These are phyloP conservation scores for Mactra quadrangularis DNA, from an alignment of 1,140 invertebrate species.

Conservation along the genomic window DNA sequence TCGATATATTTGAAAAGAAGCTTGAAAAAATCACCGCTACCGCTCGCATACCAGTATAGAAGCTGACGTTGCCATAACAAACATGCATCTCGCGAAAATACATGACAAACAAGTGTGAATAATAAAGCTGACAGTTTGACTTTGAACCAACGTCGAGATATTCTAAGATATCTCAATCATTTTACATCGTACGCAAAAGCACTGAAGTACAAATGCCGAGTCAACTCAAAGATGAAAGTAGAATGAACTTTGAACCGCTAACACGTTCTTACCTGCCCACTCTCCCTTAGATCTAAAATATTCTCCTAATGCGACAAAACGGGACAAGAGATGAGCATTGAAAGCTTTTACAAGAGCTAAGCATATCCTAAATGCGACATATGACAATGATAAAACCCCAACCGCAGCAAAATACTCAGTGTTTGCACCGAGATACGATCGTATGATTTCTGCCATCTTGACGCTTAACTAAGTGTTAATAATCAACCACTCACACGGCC, in stretches of 20 bases:
- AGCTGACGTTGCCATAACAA: no score
- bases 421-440: neutral
- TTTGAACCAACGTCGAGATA: neutral
- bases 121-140: neutral
- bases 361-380: constrained; percentile 59
- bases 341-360: constrained; percentile 56
- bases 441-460: constrained; percentile 34
- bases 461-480: constrained; percentile 12
- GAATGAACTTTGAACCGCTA: no score
- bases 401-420: constrained; percentile 61
- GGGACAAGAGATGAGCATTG: constrained; percentile 44
- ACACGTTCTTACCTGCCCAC: constrained; percentile 73
- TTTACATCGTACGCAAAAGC: no score
- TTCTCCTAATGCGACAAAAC: constrained; percentile 59
- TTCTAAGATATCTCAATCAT: no score
- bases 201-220: no score
- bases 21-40: no score
- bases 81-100: no score
- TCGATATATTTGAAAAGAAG: no score
- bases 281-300: constrained; percentile 70
- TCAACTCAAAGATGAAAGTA: no score
- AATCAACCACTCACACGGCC: neutral
- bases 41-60: no score
- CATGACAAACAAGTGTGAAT: no score
- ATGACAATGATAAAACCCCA: constrained; percentile 60